Evolutionary conservation across 1,140 invertebrate genomes (phyloP).

Genomic region (Ctenoplectra terminalis): DNA sequence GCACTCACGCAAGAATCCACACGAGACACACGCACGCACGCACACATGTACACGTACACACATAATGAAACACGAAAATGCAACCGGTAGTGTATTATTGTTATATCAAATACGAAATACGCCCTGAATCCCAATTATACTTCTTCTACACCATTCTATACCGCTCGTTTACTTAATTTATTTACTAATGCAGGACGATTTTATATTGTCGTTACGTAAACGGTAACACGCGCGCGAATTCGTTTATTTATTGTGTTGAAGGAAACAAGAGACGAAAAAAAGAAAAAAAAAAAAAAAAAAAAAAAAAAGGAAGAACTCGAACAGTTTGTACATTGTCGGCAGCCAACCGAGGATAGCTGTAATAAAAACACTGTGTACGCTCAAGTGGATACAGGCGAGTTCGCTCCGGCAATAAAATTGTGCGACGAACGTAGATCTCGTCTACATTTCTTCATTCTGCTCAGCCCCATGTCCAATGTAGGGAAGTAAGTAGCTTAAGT

Average conservation of each 20-base stretch:
- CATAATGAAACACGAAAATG: conserved; percentile 60
- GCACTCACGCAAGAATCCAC: conserved; percentile 58
- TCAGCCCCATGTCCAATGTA: conserved; percentile 1
- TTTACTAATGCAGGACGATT: conserved; percentile 75
- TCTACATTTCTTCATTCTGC: conserved; percentile 34
- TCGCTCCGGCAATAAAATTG: conserved; percentile 74
- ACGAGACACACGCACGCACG: conserved; percentile 49
- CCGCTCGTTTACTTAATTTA: conserved; percentile 80
- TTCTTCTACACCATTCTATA: conserved; percentile 70
- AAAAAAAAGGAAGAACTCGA: conserved; percentile 59
- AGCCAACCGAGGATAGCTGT: conserved; percentile 61
- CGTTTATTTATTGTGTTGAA: conserved; percentile 78
- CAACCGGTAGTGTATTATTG: conserved; percentile 76
- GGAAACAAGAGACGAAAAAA: conserved; percentile 50
- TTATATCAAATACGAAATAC: conserved; percentile 60
- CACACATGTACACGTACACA: conserved; percentile 35
- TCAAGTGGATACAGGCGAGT: conserved; percentile 68
- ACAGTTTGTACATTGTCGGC: conserved; percentile 73
- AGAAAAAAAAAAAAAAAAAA: conserved; percentile 34
- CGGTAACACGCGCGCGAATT: conserved; percentile 48
- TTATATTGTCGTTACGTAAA: conserved; percentile 75
- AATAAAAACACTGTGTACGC: conserved; percentile 69
- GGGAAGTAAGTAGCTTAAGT: neutral
- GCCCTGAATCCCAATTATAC: conserved; percentile 46
- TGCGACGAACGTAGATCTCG: conserved; percentile 65